Evolutionary conservation across 2,888 invertebrate species (phyloP).

Genomic region (Heliconius charithonia): DNA sequence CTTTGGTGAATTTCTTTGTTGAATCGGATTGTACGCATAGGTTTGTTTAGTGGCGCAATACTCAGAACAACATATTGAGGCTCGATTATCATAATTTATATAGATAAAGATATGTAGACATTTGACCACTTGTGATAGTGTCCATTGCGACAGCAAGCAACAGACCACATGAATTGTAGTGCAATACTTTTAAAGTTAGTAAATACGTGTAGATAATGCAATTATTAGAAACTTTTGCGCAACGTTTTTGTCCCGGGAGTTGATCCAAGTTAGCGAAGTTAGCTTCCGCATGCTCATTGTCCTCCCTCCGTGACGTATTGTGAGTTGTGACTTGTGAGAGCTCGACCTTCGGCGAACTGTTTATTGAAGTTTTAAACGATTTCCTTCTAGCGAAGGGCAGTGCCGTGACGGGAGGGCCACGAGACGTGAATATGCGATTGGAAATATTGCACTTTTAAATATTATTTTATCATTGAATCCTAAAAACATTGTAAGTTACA

Average conservation of each 20-base stretch:
- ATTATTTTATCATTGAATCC: conserved; percentile 34
- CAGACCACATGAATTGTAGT: conserved; percentile 43
- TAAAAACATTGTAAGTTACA: no score
- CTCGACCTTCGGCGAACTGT: conserved; percentile 29
- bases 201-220: conserved; percentile 49
- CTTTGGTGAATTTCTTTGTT: conserved; percentile 19
- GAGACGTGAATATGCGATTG: conserved; percentile 58
- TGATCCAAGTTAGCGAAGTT: not conserved
- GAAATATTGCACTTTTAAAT: conserved; percentile 60
- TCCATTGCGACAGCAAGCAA: not conserved
- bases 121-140: not conserved
- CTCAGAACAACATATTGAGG: conserved; percentile 2
- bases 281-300: conserved; percentile 36
- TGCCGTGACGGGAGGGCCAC: conserved; percentile 45
- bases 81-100: not conserved
- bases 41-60: conserved; percentile 1
- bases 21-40: not conserved
- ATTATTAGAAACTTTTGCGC: conserved; percentile 10
- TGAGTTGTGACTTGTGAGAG: conserved; percentile 10
- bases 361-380: conserved; percentile 29
- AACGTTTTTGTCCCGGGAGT: not conserved
- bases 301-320: conserved; percentile 30
- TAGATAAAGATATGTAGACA: no score
- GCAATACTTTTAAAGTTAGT: no score
- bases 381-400: conserved; percentile 34